These are phyloP conservation scores for Amphimallon solstitiale DNA, from an alignment of 2,888 invertebrate species.

Conservation along the genomic window DNA sequence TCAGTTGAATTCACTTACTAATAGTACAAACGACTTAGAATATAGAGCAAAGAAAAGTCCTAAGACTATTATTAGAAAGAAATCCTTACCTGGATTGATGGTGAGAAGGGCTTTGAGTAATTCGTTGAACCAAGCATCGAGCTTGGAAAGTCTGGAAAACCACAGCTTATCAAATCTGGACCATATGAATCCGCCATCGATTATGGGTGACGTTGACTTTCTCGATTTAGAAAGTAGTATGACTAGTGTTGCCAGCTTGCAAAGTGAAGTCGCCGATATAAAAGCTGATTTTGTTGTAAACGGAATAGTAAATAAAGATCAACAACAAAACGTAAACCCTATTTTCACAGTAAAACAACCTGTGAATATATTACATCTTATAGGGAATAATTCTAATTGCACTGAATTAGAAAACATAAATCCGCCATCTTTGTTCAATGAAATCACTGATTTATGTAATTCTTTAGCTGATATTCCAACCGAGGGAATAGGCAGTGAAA, in stretches of 20 bases:
- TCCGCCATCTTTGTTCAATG: constrained; percentile 78
- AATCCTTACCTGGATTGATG: constrained; percentile 77
- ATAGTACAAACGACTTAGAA: constrained; percentile 63
- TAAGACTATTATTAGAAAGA: constrained; percentile 64
- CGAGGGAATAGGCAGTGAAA: constrained; percentile 68
- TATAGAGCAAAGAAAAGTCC: constrained; percentile 53
- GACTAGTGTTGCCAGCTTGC: constrained; percentile 85
- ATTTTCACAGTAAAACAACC: constrained; percentile 71
- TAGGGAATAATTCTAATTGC: constrained; percentile 60
- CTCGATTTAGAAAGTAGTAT: constrained; percentile 84
- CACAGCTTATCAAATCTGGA: constrained; percentile 76
- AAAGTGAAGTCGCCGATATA: constrained; percentile 78
- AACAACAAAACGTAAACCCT: constrained; percentile 43
- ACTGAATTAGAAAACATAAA: constrained; percentile 76
- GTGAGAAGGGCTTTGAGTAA: constrained; percentile 77
- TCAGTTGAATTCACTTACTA: constrained; percentile 73
- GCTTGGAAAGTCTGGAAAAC: constrained; percentile 73
- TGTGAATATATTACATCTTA: constrained; percentile 55
- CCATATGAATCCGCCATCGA: constrained; percentile 84
- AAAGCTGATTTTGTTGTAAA: constrained; percentile 60
- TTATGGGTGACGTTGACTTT: constrained; percentile 70
- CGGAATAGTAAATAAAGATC: constrained; percentile 58
- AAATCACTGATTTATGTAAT: constrained; percentile 70
- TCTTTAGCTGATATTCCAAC: constrained; percentile 66
- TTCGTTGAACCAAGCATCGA: constrained; percentile 61